Evolutionary conservation across 2,888 invertebrate species (phyloP), one percentile per base, ranked within the genome.

Genomic region (Dolichopus griseipennis): DNA sequence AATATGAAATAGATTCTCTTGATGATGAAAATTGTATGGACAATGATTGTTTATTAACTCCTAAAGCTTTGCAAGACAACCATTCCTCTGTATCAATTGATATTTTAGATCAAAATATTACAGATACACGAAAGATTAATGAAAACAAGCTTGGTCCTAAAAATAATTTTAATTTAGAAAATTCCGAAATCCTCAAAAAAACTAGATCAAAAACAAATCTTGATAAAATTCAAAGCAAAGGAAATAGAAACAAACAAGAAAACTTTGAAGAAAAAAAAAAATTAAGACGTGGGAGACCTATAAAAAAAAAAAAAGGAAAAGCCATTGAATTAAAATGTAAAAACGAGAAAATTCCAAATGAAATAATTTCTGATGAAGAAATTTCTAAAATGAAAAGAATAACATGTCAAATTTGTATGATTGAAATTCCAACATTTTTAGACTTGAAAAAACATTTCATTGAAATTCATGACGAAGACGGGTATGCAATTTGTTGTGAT

Each of bases 401-500:
- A 27, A 76, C 73, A 41, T 81, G 81, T 70, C 78, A 78, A 65
- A 62, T 79, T 7, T 81, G 81, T 66, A 73, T 74, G 41, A 66
- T 70, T n/a, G 76, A 74, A 1, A 72, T 76, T 65, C 69, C 73
- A 7, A 77, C 78, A 66, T 81, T 80, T 67, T 74, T 75, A 0
- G 75, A 77, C 21, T 73, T 80, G 12, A 74, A 76, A 9, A 75
- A 76, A 33, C 81, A 81, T 69, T 81, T 78, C 65, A 75, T 76
- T 67, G 74, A 73, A 0, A 71, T 73, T 0, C 81, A 81, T 69
- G 73, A 74, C 20, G 72, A 73, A 64, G 75, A 76, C 34, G 81
- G 79, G 3, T 81, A 78, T 68, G 75, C 77, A 0, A 71, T 76
- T 12, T 81, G 81, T 64, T 81, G 81, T 69, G 77, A 78, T 67